Evolutionary conservation across 1,140 invertebrate species (phyloP).

Genomic region (Drosophila orena): DNA sequence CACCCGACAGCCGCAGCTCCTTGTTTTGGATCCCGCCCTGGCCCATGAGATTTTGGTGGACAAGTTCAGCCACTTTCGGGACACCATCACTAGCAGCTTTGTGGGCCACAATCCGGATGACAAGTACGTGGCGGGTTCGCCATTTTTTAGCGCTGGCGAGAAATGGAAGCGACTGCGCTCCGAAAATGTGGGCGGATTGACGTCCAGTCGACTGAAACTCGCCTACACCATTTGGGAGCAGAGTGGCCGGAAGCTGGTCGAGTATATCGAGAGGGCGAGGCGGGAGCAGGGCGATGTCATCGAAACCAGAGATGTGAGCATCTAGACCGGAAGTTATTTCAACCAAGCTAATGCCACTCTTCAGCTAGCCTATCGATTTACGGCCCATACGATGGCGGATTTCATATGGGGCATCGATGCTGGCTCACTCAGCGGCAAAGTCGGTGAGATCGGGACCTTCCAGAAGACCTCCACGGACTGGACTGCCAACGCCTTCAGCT

Average conservation of each 20-base stretch:
- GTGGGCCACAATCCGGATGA: slow-evolving; percentile 72
- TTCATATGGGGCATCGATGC: slow-evolving; percentile 85
- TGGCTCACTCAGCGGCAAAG: slow-evolving; percentile 55
- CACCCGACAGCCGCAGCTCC: slow-evolving; percentile 83
- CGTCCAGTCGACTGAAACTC: slow-evolving; percentile 76
- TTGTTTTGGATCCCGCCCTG: slow-evolving; percentile 86
- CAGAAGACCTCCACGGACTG: slow-evolving; percentile 52
- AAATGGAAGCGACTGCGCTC: slow-evolving; percentile 86
- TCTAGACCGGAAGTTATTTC: background rate
- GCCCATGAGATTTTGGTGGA: slow-evolving; percentile 86
- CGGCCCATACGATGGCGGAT: slow-evolving; percentile 85
- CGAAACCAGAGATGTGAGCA: slow-evolving; percentile 67
- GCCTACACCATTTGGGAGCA: slow-evolving; percentile 67
- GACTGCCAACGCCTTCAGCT: slow-evolving; percentile 36
- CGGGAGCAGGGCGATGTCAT: slow-evolving; percentile 37
- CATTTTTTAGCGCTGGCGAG: slow-evolving; percentile 85
- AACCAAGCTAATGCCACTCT: background rate
- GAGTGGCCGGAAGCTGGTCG: slow-evolving; percentile 38
- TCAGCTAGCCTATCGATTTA: slow-evolving; percentile 80
- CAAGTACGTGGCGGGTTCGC: slow-evolving; percentile 83
- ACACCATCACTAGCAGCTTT: slow-evolving; percentile 71
- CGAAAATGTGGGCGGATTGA: slow-evolving; percentile 86
- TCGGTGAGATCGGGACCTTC: slow-evolving; percentile 37
- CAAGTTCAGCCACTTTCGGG: slow-evolving; percentile 85
- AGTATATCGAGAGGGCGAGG: slow-evolving; percentile 35